These are phyloP conservation scores for Eubucco bourcierii DNA, from an alignment of 2,113 vertebrate genomes.

Conservation along the genomic window DNA sequence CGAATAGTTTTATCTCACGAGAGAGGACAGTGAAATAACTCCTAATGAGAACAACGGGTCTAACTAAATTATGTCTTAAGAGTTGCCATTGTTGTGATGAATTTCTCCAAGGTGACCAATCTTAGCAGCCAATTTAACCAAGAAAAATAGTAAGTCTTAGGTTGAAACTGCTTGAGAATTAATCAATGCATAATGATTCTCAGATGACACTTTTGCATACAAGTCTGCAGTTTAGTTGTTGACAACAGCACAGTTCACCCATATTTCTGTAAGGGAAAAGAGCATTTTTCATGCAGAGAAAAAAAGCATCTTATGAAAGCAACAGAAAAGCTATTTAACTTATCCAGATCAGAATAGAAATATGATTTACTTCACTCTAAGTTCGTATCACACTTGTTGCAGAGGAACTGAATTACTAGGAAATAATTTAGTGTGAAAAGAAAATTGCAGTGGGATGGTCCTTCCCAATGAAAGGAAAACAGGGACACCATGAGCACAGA, in stretches of 20 bases:
- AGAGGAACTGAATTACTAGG: background rate
- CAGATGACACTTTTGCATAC: constrained; percentile 14
- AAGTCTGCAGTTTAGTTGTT: background rate
- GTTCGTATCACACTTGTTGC: background rate
- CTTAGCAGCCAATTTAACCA: constrained; percentile 21
- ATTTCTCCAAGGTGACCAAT: constrained; percentile 34
- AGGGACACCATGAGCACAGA: background rate
- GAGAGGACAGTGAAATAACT: too few species aligned
- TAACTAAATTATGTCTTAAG: constrained; percentile 33
- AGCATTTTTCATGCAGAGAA: background rate
- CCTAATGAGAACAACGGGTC: constrained; percentile 22
- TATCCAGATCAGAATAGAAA: background rate
- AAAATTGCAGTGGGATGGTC: background rate
- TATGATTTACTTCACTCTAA: background rate
- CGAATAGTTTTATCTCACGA: too few species aligned
- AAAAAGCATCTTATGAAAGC: background rate
- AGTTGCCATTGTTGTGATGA: constrained; percentile 52
- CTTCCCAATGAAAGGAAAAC: background rate
- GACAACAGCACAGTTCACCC: background rate
- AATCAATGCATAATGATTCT: constrained; percentile 30
- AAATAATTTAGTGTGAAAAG: background rate
- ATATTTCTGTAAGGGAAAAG: background rate
- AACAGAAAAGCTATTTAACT: background rate
- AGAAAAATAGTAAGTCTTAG: constrained; percentile 34
- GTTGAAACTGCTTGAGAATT: constrained; percentile 45